Base-by-base conservation (phyloP, 2,113 vertebrate genomes). In the Passer montanus region DNA sequence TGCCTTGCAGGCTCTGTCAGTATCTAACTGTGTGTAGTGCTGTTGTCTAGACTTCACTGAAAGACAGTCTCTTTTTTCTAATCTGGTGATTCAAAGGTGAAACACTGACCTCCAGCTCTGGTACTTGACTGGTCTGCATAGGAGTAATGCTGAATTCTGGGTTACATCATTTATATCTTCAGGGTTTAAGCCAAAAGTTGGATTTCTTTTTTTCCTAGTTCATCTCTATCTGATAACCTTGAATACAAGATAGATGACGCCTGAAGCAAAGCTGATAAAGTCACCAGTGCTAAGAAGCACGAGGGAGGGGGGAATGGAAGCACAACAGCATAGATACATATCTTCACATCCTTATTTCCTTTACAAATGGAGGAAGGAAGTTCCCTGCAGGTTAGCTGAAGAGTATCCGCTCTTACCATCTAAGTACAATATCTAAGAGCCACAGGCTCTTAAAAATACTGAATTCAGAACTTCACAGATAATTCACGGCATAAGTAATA, bases 281-380 rank as follows among this genome's bases (percentile, higher is more conserved):
- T 69, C 81, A 85, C 64, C 79, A 68, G 59, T 81, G 69, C 68
- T 17, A 74, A 84, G 86, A 58, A 90, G 64, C 18, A 5, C 5
- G 5, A 23, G 21, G 30, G n/a, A 20, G 16, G 33, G 13, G 12
- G 26, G 13, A 52, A 46, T 87, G 46, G 63, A 30, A 69, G 84
- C 69, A 62, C 84, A 69, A 13, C 47, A 73, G 55, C 67, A 72
- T 8, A 96, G 93, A 94, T 95, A 79, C 37, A 12, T 70, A 92
- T 95, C 94, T 97, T 91, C 88, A 91, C 68, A 93, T 93, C 86
- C 88, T 63, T 84, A n/a, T 76, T 96, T 95, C 89, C 84, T 90
- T 75, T 82, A 63, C 66, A 92, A 70, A 91, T 0, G 10, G 67
- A 90, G 92, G 90, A 94, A 96, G 91, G 87, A 90, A 86, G 86